Conservation (phyloP, 2,888 invertebrate genomes). For the Steinernema scapterisci region DNA sequence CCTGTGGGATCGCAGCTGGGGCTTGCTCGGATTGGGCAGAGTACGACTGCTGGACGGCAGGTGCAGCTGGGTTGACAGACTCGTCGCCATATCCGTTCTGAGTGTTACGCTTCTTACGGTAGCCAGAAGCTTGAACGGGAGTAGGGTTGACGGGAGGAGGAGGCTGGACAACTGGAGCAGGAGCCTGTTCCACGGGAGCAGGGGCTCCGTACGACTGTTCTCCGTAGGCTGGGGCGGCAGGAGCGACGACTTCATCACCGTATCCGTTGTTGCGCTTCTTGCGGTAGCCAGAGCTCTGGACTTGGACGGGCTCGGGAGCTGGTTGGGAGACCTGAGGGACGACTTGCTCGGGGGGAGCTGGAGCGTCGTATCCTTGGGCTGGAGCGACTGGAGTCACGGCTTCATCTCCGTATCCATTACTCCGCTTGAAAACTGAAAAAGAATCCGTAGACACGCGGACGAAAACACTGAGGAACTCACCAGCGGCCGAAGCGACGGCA, state of each 20-base stretch:
- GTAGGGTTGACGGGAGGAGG: slow-evolving; percentile 3
- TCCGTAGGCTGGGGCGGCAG: slow-evolving; percentile 30
- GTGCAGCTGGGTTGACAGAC: slow-evolving; percentile 34
- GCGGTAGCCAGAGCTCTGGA: slow-evolving; percentile 48
- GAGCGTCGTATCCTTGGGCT: background rate
- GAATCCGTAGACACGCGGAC: too few species aligned
- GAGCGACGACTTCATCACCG: slow-evolving; percentile 49
- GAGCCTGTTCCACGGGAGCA: slow-evolving; percentile 32
- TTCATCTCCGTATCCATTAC: slow-evolving; percentile 49
- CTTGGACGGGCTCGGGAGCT: slow-evolving; percentile 9
- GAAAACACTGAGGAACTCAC: slow-evolving; percentile 38
- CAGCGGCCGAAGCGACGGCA: slow-evolving; percentile 44
- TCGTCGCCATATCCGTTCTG: slow-evolving; percentile 53
- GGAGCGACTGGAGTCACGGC: slow-evolving; percentile 39
- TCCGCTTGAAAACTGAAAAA: slow-evolving; percentile 29
- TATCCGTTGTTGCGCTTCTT: slow-evolving; percentile 44
- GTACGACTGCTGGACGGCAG: slow-evolving; percentile 40
- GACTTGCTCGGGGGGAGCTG: slow-evolving; percentile 28
- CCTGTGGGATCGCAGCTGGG: slow-evolving; percentile 35
- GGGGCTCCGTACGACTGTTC: slow-evolving; percentile 30
- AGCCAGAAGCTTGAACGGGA: slow-evolving; percentile 46
- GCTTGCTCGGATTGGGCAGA: slow-evolving; percentile 34
- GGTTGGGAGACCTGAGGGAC: slow-evolving; percentile 8
- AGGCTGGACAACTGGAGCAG: slow-evolving; percentile 31
- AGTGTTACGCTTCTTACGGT: slow-evolving; percentile 43